phyloP scores from a whole-genome alignment of 1,140 invertebrate species.

The Patella vulgata region DNA sequence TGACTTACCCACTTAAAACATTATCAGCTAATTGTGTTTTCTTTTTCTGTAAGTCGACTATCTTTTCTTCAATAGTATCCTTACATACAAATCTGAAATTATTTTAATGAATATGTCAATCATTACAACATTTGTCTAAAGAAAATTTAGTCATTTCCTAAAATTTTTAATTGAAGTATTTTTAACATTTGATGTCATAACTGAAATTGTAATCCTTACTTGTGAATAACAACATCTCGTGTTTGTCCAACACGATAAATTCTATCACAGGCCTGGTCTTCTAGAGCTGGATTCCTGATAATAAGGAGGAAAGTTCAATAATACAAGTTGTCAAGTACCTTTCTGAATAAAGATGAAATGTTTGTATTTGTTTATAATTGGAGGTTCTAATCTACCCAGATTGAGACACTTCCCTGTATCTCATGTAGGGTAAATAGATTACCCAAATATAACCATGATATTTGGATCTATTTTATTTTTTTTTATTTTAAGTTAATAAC shows the following conservation, averaged over 20 bases:
- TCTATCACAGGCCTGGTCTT: slow-evolving; percentile 90
- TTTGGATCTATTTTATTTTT: too few species aligned
- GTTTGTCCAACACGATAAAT: slow-evolving; percentile 90
- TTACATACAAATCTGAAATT: slow-evolving; percentile 79
- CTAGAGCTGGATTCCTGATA: slow-evolving; percentile 85
- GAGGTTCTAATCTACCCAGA: too few species aligned
- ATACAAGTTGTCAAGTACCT: too few species aligned
- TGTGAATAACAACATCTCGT: slow-evolving; percentile 84
- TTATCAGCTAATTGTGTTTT: slow-evolving; percentile 83
- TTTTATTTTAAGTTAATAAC: too few species aligned
- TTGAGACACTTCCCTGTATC: too few species aligned
- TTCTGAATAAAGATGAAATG: too few species aligned
- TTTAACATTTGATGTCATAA: background rate
- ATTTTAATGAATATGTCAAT: slow-evolving; percentile 20
- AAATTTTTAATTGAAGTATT: background rate
- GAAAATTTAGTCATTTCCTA: background rate
- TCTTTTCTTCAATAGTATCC: slow-evolving; percentile 87
- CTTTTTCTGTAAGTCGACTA: slow-evolving; percentile 80
- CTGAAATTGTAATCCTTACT: slow-evolving; percentile 68
- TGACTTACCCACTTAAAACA: slow-evolving; percentile 68
- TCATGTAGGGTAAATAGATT: too few species aligned
- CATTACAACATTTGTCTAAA: background rate
- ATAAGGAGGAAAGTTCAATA: too few species aligned
- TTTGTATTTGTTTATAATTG: too few species aligned
- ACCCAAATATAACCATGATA: too few species aligned